phyloP scores from a whole-genome alignment of 2,888 invertebrate genomes.

The Andrena marginata region DNA sequence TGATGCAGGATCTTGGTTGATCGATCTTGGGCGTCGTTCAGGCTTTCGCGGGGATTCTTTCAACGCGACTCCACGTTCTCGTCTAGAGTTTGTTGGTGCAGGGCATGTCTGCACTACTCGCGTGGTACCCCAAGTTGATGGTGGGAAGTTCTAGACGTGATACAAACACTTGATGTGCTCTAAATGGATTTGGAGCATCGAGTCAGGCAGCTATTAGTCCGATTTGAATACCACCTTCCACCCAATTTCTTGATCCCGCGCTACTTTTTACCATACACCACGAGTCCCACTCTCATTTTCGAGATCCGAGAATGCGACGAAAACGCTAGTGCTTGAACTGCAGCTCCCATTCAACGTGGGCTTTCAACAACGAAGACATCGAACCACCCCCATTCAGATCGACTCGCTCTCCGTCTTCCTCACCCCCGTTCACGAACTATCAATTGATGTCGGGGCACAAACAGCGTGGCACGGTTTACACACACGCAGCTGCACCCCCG shows the following conservation, averaged over 20 bases:
- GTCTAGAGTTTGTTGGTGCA: not conserved
- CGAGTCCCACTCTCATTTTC: not conserved
- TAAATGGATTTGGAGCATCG: too few species aligned
- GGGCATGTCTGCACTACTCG: not conserved
- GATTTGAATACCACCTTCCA: not conserved
- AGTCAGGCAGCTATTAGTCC: not conserved
- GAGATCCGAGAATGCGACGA: not conserved
- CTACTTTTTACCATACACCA: not conserved
- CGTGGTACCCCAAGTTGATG: too few species aligned
- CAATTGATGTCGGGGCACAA: slow-evolving; percentile 79
- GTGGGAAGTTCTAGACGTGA: too few species aligned
- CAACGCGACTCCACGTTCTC: not conserved
- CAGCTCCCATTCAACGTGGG: slow-evolving; percentile 6
- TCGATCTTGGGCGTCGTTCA: not conserved
- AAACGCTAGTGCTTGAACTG: slow-evolving; percentile 10
- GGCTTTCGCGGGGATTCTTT: not conserved
- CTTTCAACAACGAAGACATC: slow-evolving; percentile 13
- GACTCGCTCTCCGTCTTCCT: slow-evolving; percentile 2
- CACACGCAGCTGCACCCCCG: slow-evolving; percentile 70
- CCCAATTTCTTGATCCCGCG: not conserved
- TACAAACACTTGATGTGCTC: too few species aligned
- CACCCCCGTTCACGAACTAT: slow-evolving; percentile 79
- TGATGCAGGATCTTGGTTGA: slow-evolving; percentile 1
- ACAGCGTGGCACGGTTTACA: slow-evolving; percentile 68
- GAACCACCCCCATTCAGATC: slow-evolving; percentile 13